Evolutionary conservation across 64 coral and sea anemone genomes (phyloP).

Genomic region (Stichodactyla helianthus): DNA sequence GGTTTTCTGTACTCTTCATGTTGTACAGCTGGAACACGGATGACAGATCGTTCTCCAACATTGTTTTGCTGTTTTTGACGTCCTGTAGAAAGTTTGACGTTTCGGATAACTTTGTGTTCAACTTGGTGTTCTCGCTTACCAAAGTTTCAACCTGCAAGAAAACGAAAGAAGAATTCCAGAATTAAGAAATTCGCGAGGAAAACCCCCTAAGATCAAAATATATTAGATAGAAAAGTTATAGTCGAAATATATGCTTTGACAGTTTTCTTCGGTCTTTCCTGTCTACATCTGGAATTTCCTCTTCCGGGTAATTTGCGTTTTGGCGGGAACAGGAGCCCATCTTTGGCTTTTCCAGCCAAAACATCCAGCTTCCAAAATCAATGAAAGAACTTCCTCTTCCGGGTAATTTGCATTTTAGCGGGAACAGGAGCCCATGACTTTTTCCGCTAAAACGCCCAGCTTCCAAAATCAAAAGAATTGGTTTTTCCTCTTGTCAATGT

Average conservation of each 20-base stretch:
- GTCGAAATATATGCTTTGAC: not conserved
- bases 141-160: constrained; percentile 33
- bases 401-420: not conserved
- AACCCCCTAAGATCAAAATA: not conserved
- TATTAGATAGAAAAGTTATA: not conserved
- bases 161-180: not conserved
- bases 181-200: too few relatives aligned
- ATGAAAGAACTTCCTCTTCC: not conserved
- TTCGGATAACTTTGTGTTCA: constrained; percentile 47
- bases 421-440: too few relatives aligned
- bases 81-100: constrained; percentile 33
- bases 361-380: not conserved
- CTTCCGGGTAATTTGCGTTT: not conserved
- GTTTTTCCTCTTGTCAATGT: too few relatives aligned
- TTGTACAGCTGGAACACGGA: constrained; percentile 82
- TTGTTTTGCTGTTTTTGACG: constrained; percentile 40
- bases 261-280: not conserved
- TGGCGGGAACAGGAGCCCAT: not conserved
- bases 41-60: constrained; percentile 69
- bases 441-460: not conserved
- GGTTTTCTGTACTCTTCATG: constrained; percentile 36
- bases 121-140: constrained; percentile 17
- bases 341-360: not conserved
- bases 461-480: too few relatives aligned
- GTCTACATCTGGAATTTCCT: not conserved